phyloP scores from a whole-genome alignment of 2,888 invertebrate species.

The Celastrina argiolus region DNA sequence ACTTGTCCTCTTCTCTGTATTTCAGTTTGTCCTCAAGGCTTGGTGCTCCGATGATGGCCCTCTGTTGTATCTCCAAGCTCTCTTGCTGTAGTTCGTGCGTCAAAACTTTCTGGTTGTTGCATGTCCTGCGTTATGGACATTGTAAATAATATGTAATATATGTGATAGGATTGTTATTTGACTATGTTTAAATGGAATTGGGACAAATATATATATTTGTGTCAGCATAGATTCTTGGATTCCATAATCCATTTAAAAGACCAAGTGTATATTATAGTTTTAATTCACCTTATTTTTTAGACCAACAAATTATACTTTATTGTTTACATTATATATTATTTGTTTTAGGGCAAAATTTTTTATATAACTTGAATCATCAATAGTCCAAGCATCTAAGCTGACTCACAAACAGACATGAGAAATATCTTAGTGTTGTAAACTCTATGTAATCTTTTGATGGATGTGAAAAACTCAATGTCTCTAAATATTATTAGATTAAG shows the following conservation, averaged over 20 bases:
- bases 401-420: slow-evolving; percentile 9
- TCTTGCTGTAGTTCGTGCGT: slow-evolving; percentile 67
- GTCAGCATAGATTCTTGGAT: background rate
- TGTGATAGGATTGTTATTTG: slow-evolving; percentile 21
- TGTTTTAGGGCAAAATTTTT: background rate
- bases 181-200: slow-evolving; percentile 16
- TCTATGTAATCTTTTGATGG: slow-evolving; percentile 26
- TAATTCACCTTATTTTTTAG: too few relatives aligned
- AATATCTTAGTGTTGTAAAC: slow-evolving; percentile 18
- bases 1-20: slow-evolving; percentile 33
- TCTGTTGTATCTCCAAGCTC: slow-evolving; percentile 67
- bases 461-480: slow-evolving; percentile 38
- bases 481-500: slow-evolving; percentile 39
- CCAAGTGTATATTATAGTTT: background rate
- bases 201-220: background rate
- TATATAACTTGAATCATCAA: background rate
- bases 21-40: slow-evolving; percentile 61
- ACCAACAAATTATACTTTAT: too few relatives aligned
- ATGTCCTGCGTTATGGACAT: slow-evolving; percentile 48
- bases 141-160: slow-evolving; percentile 22
- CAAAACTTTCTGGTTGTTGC: slow-evolving; percentile 61
- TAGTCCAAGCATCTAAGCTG: background rate
- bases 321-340: too few relatives aligned
- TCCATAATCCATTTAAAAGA: background rate
- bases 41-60: slow-evolving; percentile 61